A percentile compares a stretch with the other conserved stretches of the same genome.
phyloP scores from a whole-genome alignment of 2,113 vertebrate species.

The Tupaia tana region DNA sequence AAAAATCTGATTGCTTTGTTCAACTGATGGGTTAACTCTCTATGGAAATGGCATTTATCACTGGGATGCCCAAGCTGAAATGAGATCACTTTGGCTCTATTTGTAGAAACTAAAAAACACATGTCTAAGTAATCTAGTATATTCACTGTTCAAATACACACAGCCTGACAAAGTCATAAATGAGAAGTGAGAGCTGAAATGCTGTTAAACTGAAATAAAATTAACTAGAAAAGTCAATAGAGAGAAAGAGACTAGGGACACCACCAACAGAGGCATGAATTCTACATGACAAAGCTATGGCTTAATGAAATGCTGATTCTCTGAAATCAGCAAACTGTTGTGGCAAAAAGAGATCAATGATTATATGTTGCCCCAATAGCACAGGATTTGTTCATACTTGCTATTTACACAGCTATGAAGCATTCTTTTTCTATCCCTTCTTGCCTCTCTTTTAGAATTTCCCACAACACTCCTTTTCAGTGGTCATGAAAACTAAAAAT shows the following conservation, averaged over 20 bases:
- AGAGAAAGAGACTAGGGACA: conserved; percentile 11
- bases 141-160: conserved; percentile 47
- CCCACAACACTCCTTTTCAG: conserved; percentile 73
- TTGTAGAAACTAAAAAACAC: conserved; percentile 63
- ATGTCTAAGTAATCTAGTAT: conserved; percentile 64
- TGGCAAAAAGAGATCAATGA: conserved; percentile 70
- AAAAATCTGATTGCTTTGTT: conserved; percentile 76
- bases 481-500: conserved; percentile 74
- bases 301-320: conserved; percentile 62
- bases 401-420: conserved; percentile 66
- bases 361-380: conserved; percentile 40
- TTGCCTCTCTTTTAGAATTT: conserved; percentile 70
- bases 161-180: conserved; percentile 60
- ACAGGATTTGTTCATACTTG: conserved; percentile 71
- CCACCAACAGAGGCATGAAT: conserved; percentile 62
- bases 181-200: conserved; percentile 71
- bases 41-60: conserved; percentile 72
- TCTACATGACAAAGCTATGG: conserved; percentile 54
- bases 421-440: conserved; percentile 70
- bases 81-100: conserved; percentile 68
- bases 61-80: conserved; percentile 73
- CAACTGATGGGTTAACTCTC: conserved; percentile 78
- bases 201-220: conserved; percentile 75
- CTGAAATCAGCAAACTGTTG: conserved; percentile 72
- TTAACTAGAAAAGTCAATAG: conserved; percentile 74